A percentile compares a stretch with the other conserved stretches of the same genome.
Conservation (phyloP, 2,797 vertebrate species). For the Alcedo quadribrachys region DNA sequence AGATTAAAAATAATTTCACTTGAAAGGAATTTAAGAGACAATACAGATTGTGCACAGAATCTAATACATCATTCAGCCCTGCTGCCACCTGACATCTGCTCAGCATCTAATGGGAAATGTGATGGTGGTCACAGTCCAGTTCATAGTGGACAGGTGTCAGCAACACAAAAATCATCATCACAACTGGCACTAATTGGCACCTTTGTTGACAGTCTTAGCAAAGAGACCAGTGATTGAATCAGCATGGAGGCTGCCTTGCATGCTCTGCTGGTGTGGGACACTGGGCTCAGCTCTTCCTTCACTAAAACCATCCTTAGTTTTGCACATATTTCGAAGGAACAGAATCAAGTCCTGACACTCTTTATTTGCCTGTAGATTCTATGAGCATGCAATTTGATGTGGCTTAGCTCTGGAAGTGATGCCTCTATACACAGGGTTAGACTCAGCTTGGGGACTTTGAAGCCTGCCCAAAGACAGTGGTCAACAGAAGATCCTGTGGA, state of each 20-base stretch:
- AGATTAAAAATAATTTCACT: slow-evolving; percentile 39
- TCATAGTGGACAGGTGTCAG: neutral
- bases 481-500: neutral
- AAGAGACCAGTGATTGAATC: neutral
- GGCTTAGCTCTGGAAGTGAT: neutral
- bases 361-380: neutral
- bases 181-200: slow-evolving; percentile 24
- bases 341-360: neutral
- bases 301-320: neutral
- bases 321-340: neutral
- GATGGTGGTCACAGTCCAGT: slow-evolving; percentile 32
- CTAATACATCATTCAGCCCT: slow-evolving; percentile 29
- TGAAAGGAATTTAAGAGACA: slow-evolving; percentile 38
- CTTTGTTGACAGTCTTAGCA: slow-evolving; percentile 13
- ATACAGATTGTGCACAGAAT: neutral
- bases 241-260: neutral
- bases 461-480: neutral
- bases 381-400: neutral
- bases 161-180: neutral
- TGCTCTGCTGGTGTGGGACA: neutral
- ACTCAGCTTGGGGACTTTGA: neutral
- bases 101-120: slow-evolving; percentile 23
- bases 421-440: neutral
- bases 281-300: neutral
- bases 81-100: slow-evolving; percentile 26